A percentile compares a stretch with the other conserved stretches of the same genome.
These are phyloP conservation scores for Pyxicephalus adspersus DNA, from an alignment of 2,113 vertebrate species.

Conservation along the genomic window DNA sequence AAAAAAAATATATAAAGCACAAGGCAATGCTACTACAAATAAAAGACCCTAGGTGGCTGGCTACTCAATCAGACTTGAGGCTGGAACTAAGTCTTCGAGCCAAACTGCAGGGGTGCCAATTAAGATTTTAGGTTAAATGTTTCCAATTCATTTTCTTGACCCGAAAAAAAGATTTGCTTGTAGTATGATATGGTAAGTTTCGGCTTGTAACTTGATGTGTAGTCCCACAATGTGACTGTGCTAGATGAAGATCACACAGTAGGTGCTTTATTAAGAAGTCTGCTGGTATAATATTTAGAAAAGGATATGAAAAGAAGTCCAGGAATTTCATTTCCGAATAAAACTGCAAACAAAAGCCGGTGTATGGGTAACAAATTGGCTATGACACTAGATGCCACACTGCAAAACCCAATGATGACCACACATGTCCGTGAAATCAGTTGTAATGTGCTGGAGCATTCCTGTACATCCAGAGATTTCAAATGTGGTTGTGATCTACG, in stretches of 20 bases:
- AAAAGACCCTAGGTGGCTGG: constrained; percentile 7
- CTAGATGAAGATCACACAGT: neutral
- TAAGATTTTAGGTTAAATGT: neutral
- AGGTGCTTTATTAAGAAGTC: neutral
- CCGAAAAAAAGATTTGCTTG: constrained; percentile 28
- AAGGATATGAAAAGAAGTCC: no score
- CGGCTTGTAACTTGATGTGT: neutral
- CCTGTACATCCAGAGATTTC: no score
- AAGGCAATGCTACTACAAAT: constrained; percentile 23
- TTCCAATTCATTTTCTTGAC: constrained; percentile 38
- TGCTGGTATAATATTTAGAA: neutral
- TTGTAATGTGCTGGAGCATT: no score
- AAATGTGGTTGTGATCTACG: no score
- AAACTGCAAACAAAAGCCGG: no score
- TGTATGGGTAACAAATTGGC: no score
- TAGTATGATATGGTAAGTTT: constrained; percentile 13
- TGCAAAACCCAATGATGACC: no score
- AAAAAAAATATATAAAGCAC: constrained; percentile 20
- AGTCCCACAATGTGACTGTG: neutral
- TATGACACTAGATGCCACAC: no score
- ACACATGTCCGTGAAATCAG: no score
- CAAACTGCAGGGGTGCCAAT: constrained; percentile 19
- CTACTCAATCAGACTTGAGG: constrained; percentile 2
- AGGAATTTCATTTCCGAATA: no score
- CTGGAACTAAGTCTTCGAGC: constrained; percentile 6